Percentiles rank a stretch among this genome's conserved stretches.
Evolutionary conservation across 2,888 invertebrate species (phyloP).

Genomic region (Ypsolopha scabrella): DNA sequence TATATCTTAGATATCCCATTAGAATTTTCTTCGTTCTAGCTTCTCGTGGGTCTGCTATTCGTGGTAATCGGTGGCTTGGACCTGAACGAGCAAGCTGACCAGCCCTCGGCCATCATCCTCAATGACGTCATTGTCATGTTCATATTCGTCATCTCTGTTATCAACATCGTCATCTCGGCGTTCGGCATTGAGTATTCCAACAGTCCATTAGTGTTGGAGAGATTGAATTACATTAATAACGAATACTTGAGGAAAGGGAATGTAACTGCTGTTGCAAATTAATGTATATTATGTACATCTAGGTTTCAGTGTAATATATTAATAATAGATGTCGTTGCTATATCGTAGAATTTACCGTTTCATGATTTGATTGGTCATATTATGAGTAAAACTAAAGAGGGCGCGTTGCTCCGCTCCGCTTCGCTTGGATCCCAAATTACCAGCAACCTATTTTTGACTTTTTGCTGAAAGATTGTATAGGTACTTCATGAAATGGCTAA

Average conservation of each 20-base stretch:
- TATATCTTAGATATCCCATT: neutral
- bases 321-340: too few species aligned
- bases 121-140: slow-evolving; percentile 86
- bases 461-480: too few species aligned
- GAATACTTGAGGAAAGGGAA: slow-evolving; percentile 46
- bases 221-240: slow-evolving; percentile 44
- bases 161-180: slow-evolving; percentile 85
- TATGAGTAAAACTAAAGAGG: too few species aligned
- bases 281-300: too few species aligned
- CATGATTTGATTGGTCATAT: too few species aligned
- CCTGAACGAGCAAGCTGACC: slow-evolving; percentile 81
- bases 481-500: too few species aligned
- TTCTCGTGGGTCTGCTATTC: slow-evolving; percentile 85
- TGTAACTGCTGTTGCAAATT: neutral
- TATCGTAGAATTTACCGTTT: too few species aligned
- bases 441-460: too few species aligned
- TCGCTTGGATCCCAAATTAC: too few species aligned
- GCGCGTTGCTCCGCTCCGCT: too few species aligned
- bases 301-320: too few species aligned
- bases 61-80: slow-evolving; percentile 86
- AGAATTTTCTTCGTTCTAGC: slow-evolving; percentile 69
- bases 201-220: slow-evolving; percentile 69
- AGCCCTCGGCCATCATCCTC: slow-evolving; percentile 79
- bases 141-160: slow-evolving; percentile 84
- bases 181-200: slow-evolving; percentile 86